A percentile compares a stretch with the other conserved stretches of the same genome.
These are phyloP conservation scores for Gobio gobio DNA, from an alignment of 2,113 vertebrate species.

Conservation along the genomic window DNA sequence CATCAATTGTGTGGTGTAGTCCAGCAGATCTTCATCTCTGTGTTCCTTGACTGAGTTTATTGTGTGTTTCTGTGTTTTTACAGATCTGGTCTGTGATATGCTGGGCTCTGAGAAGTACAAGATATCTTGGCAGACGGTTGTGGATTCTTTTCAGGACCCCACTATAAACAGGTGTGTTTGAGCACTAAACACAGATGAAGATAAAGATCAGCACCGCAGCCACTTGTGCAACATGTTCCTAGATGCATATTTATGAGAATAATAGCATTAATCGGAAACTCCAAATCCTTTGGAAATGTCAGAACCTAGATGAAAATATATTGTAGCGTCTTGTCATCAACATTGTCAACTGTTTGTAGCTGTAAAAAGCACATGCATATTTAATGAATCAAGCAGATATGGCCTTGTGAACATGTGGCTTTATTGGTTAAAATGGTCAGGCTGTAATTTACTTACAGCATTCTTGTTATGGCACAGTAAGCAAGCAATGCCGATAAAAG, in stretches of 20 bases:
- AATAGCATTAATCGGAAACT: not conserved
- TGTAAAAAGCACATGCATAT: not conserved
- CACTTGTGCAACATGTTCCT: not conserved
- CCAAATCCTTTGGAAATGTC: not conserved
- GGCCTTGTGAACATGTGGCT: constrained; percentile 1
- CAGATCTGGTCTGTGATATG: constrained; percentile 85
- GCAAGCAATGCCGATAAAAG: not conserved
- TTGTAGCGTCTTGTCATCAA: not conserved
- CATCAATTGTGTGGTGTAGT: not conserved
- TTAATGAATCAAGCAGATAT: not conserved
- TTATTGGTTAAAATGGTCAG: not conserved
- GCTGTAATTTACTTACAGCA: not conserved
- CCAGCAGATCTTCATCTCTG: not conserved
- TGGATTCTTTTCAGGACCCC: constrained; percentile 88
- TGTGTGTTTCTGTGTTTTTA: constrained; percentile 47
- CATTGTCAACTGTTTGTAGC: not conserved
- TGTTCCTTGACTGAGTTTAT: not conserved
- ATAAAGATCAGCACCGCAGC: constrained; percentile 5
- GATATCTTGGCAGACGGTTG: constrained; percentile 83
- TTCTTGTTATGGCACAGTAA: constrained; percentile 4
- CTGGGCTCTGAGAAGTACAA: constrained; percentile 84
- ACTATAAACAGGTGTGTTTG: constrained; percentile 86
- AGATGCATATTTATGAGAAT: not conserved
- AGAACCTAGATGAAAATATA: not conserved
- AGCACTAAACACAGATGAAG: constrained; percentile 20